Conservation (phyloP, 2,888 invertebrate species). For the Cataglyphis rosenhaueri region DNA sequence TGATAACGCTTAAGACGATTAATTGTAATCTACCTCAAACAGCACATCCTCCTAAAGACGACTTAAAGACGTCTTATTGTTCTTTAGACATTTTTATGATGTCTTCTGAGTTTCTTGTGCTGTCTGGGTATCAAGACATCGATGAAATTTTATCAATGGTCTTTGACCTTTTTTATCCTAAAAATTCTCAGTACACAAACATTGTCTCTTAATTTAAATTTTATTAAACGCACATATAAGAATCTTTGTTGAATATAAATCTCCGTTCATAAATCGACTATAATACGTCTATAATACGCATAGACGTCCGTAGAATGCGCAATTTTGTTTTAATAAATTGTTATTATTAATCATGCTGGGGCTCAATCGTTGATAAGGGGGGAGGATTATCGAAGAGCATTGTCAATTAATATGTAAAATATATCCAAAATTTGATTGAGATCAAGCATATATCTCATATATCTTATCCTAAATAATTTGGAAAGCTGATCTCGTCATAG, state of each 20-base stretch:
- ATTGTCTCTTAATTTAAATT: slow-evolving; percentile 7
- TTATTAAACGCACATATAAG: slow-evolving; percentile 12
- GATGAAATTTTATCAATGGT: slow-evolving; percentile 3
- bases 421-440: not conserved
- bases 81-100: too few relatives aligned
- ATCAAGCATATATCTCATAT: not conserved
- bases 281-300: not conserved
- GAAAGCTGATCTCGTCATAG: not conserved
- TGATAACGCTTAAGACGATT: not conserved
- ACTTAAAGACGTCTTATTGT: too few relatives aligned
- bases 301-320: not conserved
- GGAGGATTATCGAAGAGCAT: not conserved
- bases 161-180: not conserved
- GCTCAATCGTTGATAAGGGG: not conserved
- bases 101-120: too few relatives aligned
- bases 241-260: slow-evolving; percentile 24
- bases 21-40: not conserved
- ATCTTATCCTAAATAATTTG: not conserved
- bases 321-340: not conserved
- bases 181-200: not conserved
- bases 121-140: not conserved
- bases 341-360: slow-evolving; percentile 5
- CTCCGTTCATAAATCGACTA: not conserved
- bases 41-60: too few relatives aligned
- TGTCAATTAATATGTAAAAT: not conserved